phyloP scores from a whole-genome alignment of 2,113 vertebrate genomes.

The Dicerorhinus sumatrensis region DNA sequence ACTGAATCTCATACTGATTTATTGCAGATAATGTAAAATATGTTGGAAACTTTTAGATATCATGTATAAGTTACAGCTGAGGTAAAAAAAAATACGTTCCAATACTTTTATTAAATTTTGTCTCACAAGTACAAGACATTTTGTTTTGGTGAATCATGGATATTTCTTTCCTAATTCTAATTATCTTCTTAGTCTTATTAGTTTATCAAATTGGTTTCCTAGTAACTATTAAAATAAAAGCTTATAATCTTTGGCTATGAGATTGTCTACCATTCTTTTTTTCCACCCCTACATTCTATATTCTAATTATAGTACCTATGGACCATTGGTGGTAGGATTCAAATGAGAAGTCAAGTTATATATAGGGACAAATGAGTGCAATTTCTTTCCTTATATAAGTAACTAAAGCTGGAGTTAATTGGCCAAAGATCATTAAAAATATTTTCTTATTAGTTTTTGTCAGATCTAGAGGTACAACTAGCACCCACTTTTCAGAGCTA shows the following conservation, averaged over 20 bases:
- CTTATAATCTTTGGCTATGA: conserved; percentile 15
- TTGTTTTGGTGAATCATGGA: conserved; percentile 10
- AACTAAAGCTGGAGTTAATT: conserved; percentile 5
- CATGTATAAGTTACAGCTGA: background rate
- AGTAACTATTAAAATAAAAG: conserved; percentile 38
- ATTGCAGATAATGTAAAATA: conserved; percentile 22
- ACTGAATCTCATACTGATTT: conserved; percentile 6
- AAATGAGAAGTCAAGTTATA: conserved; percentile 24
- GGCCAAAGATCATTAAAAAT: conserved; percentile 14
- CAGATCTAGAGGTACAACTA: background rate
- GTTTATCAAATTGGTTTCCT: background rate
- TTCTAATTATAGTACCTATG: background rate
- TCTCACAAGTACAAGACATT: background rate
- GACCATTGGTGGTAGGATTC: background rate
- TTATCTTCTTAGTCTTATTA: conserved; percentile 2
- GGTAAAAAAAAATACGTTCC: conserved; percentile 22
- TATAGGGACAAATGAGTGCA: conserved; percentile 8
- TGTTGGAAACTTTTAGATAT: conserved; percentile 11
- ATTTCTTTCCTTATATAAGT: background rate
- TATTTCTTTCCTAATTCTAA: conserved; percentile 32
- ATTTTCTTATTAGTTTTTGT: background rate
- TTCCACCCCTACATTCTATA: background rate
- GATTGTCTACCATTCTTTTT: background rate
- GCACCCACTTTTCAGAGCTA: background rate
- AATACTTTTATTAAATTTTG: background rate